Conservation (phyloP, 2,888 invertebrate species). For the Apomyelois bistriatella region DNA sequence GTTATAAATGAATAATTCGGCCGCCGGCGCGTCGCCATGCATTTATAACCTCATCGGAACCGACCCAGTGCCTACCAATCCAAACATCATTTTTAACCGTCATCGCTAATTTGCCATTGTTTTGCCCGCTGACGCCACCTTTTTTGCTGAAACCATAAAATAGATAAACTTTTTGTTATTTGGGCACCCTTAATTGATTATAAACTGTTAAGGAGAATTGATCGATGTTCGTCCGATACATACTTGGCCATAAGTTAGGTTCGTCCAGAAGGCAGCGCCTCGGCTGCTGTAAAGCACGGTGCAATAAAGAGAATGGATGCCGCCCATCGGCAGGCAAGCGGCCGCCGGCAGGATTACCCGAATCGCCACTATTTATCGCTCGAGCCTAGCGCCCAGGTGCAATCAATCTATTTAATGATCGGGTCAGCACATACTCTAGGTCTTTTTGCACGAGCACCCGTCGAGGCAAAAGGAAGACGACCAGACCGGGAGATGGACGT, state of each 20-base stretch:
- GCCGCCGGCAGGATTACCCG: slow-evolving; percentile 75
- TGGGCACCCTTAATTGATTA: slow-evolving; percentile 65
- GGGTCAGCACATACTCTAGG: slow-evolving; percentile 76
- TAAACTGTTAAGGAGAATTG: slow-evolving; percentile 50
- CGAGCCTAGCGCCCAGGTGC: slow-evolving; percentile 78
- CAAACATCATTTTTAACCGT: slow-evolving; percentile 74
- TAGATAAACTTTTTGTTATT: slow-evolving; percentile 66
- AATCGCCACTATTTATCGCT: slow-evolving; percentile 80
- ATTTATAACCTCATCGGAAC: slow-evolving; percentile 39
- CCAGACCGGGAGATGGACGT: slow-evolving; percentile 69
- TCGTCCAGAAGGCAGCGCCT: slow-evolving; percentile 56
- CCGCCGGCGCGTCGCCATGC: slow-evolving; percentile 34
- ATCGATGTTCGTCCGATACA: background rate
- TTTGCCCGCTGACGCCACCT: slow-evolving; percentile 71
- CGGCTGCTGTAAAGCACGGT: slow-evolving; percentile 74
- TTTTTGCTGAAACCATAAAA: slow-evolving; percentile 75
- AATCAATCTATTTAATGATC: slow-evolving; percentile 80
- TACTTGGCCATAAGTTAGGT: slow-evolving; percentile 61
- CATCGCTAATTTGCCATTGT: slow-evolving; percentile 78
- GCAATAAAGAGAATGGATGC: slow-evolving; percentile 80
- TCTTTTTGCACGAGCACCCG: slow-evolving; percentile 64
- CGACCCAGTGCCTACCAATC: slow-evolving; percentile 34
- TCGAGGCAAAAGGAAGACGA: slow-evolving; percentile 63
- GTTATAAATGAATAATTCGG: slow-evolving; percentile 52
- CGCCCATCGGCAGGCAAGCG: slow-evolving; percentile 70